These are phyloP conservation scores for Ophthalmolycus amberensis DNA, from an alignment of 2,113 vertebrate genomes.

Conservation along the genomic window DNA sequence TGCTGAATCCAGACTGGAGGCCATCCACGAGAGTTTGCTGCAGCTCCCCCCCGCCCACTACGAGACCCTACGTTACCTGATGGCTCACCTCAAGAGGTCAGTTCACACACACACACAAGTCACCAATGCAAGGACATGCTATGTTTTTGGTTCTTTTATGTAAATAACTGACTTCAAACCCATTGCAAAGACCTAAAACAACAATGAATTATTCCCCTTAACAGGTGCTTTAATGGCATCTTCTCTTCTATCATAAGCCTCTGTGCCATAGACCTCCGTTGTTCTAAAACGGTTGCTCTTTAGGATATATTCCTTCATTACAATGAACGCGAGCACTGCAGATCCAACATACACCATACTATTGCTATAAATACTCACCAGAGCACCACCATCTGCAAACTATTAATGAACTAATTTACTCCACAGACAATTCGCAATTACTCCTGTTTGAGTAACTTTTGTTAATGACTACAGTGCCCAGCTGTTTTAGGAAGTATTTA, in stretches of 20 bases:
- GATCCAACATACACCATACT: background rate
- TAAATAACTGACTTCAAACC: background rate
- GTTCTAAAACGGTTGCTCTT: background rate
- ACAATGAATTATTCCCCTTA: background rate
- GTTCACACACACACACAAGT: conserved; percentile 20
- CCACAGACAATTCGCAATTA: background rate
- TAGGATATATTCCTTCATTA: background rate
- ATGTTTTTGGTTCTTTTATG: background rate
- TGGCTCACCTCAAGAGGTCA: conserved; percentile 98
- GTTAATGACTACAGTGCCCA: background rate
- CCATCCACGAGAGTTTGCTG: conserved; percentile 91
- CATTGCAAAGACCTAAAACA: background rate
- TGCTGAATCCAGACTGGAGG: conserved; percentile 92
- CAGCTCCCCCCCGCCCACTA: conserved; percentile 96
- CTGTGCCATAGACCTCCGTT: background rate
- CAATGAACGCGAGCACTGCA: background rate
- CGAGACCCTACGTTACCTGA: conserved; percentile 95
- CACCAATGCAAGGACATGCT: background rate
- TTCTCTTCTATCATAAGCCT: background rate
- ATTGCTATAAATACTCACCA: background rate
- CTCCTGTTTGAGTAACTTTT: background rate
- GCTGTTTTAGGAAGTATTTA: background rate
- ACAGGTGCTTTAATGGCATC: background rate
- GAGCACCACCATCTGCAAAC: background rate
- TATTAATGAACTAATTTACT: background rate